These are phyloP conservation scores for Leucophora obtusa DNA, from an alignment of 2,888 invertebrate genomes.

Conservation along the genomic window DNA sequence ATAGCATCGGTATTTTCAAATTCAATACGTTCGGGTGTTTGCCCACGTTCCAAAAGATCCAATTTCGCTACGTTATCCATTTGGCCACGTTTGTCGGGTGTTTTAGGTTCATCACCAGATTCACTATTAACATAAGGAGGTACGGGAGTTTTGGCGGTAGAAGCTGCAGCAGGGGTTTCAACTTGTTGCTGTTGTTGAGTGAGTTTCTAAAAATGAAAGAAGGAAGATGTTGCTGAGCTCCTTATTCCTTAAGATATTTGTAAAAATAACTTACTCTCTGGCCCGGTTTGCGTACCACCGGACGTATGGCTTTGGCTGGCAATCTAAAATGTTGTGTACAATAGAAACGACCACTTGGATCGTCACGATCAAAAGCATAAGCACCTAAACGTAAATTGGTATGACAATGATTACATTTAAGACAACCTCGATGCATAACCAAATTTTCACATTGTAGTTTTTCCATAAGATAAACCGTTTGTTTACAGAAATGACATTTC, in stretches of 20 bases:
- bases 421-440: slow-evolving; percentile 94
- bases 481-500: slow-evolving; percentile 92
- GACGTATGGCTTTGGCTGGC: slow-evolving; percentile 80
- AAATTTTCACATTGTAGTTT: slow-evolving; percentile 92
- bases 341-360: slow-evolving; percentile 84
- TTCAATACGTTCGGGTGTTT: slow-evolving; percentile 89
- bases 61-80: slow-evolving; percentile 73
- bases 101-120: slow-evolving; percentile 73
- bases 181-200: slow-evolving; percentile 62
- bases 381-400: slow-evolving; percentile 88
- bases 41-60: slow-evolving; percentile 79
- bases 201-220: slow-evolving; percentile 65
- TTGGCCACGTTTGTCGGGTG: slow-evolving; percentile 77
- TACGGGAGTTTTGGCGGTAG: slow-evolving; percentile 16
- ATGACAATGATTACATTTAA: slow-evolving; percentile 95
- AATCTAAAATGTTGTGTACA: slow-evolving; percentile 87
- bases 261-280: slow-evolving; percentile 66
- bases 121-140: slow-evolving; percentile 47
- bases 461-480: slow-evolving; percentile 96
- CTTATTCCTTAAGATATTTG: background rate
- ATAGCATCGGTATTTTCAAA: slow-evolving; percentile 86
- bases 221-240: background rate
- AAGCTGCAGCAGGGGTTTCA: slow-evolving; percentile 51
- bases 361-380: slow-evolving; percentile 86
- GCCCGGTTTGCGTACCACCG: slow-evolving; percentile 70